Evolutionary conservation across 2,113 vertebrate species (phyloP), one percentile per base, ranked within the genome.

Genomic region (Panthera tigris): DNA sequence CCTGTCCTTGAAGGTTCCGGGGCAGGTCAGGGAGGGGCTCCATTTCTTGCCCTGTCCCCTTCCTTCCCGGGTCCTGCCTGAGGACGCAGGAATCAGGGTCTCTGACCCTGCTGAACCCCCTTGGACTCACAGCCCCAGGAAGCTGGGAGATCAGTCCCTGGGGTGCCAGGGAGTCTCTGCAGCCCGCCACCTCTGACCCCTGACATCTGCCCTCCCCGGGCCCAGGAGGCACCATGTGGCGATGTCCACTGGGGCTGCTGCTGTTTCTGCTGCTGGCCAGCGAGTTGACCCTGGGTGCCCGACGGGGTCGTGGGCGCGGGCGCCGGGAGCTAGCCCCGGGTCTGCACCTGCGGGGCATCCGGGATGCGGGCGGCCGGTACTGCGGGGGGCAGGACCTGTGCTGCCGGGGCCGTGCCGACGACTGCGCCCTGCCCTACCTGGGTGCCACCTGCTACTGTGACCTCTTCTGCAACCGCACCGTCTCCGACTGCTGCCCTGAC

Each of bases 391-490:
- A 98, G 78, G 99, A 99, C 19, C 98, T 99, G 61, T 99, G 99
- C 98, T 99, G 99, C 94, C 99, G 97, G 0, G 99, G 99, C 63
- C 98, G 99, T 1, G 98, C 99, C 0, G 99, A 99, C 33, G 98
- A 91, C 96, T 99, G 99, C 97, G 99, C 99, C 0, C 99, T 99
- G 85, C 99, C 99, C 3, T 99, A 99, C 98, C 98, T 99, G 96
- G 99, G 99, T 91, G 99, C 99, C 33, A 99, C 99, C 98, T 99
- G 99, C 97, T 99, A 99, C 99, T 99, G 99, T 6, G 99, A 99
- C 98, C 99, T 99, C 90, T 99, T 99, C 99, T 99, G 99, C 98
- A 99, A 99, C 98, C 99, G 99, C 92, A 99, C 99, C 0, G 65
- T 99, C 29, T 99, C 99, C 0, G 99, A 99, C 98, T 99, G 99